phyloP scores from a whole-genome alignment of 2,113 vertebrate species.

The Osmerus mordax region DNA sequence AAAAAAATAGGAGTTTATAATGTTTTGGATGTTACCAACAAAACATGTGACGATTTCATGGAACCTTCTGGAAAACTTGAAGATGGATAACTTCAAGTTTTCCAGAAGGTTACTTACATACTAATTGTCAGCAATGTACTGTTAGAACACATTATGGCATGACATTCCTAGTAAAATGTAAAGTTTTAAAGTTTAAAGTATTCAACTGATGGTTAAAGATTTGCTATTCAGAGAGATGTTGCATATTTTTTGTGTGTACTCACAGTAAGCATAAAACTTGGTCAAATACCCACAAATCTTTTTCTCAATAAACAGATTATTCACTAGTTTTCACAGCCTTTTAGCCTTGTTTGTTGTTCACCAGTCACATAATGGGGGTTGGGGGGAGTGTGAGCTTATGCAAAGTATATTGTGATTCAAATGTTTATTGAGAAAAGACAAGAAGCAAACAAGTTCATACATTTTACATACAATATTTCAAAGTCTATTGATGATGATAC shows the following conservation, averaged over 20 bases:
- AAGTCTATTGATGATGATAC: background rate
- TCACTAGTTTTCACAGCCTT: background rate
- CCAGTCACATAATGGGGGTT: background rate
- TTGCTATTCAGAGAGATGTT: constrained; percentile 2
- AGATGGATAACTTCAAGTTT: too few relatives aligned
- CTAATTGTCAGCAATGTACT: too few relatives aligned
- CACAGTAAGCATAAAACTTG: too few relatives aligned
- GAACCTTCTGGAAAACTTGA: background rate
- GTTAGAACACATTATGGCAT: too few relatives aligned
- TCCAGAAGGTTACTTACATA: too few relatives aligned
- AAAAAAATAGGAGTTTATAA: too few relatives aligned
- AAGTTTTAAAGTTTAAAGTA: too few relatives aligned
- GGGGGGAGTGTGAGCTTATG: too few relatives aligned
- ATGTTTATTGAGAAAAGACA: constrained; percentile 44
- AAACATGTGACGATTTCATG: background rate
- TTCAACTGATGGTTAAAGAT: too few relatives aligned
- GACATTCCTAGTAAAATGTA: too few relatives aligned
- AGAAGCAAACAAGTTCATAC: background rate
- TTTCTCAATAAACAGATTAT: background rate
- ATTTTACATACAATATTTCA: background rate
- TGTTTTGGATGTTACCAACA: too few relatives aligned
- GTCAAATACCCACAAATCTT: too few relatives aligned
- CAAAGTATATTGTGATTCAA: background rate
- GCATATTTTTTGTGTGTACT: constrained; percentile 34
- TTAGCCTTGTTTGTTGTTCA: background rate